Evolutionary conservation across 2,113 vertebrate genomes (phyloP).

Genomic region (Oryctolagus cuniculus): mOryCun1.1 NC_091450.1:44891001-44891500

Average conservation of each 20-base stretch:
- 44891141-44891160: neutral
- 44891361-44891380: neutral
- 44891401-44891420: neutral
- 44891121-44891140: conserved; percentile 27
- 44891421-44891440: neutral
- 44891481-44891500: conserved; percentile 9
- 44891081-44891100: conserved; percentile 16
- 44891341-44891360: neutral
- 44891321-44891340: conserved; percentile 7
- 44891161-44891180: conserved; percentile 47
- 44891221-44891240: neutral
- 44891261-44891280: neutral
- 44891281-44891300: neutral
- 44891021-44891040: conserved; percentile 11
- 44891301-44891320: neutral
- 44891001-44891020: neutral
- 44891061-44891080: conserved; percentile 31
- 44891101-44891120: neutral
- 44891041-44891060: conserved; percentile 24
- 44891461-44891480: neutral
- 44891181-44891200: neutral
- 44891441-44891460: neutral
- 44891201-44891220: neutral
- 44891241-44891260: neutral
- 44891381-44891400: neutral